Percentiles rank a stretch among this genome's conserved stretches.
Evolutionary conservation across 2,113 vertebrate species (phyloP).

Genomic region (Peromyscus polionotus): DNA sequence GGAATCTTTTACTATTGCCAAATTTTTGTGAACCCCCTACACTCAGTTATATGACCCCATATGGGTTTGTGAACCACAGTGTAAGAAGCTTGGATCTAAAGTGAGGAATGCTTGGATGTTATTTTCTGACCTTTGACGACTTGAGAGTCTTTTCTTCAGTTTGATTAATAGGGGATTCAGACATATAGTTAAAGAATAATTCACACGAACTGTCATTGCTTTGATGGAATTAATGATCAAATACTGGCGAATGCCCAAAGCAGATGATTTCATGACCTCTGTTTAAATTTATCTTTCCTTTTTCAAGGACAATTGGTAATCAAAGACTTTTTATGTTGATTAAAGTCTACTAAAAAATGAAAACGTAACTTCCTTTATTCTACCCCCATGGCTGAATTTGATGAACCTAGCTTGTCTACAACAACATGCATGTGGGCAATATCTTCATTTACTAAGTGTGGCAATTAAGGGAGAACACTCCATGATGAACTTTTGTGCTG

Average conservation of each 20-base stretch:
- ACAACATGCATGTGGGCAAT: neutral
- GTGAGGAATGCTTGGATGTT: neutral
- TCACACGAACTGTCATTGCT: neutral
- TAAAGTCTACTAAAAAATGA: slow-evolving; percentile 43
- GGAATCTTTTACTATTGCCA: neutral
- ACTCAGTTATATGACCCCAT: neutral
- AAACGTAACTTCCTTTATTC: slow-evolving; percentile 48
- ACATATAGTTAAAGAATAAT: slow-evolving; percentile 30
- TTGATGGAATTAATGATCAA: slow-evolving; percentile 58
- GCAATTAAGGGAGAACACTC: neutral
- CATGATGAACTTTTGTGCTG: neutral
- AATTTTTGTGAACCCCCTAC: neutral
- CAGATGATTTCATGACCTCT: slow-evolving; percentile 6
- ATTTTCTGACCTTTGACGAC: neutral
- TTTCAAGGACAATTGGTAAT: slow-evolving; percentile 1
- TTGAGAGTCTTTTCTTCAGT: slow-evolving; percentile 4
- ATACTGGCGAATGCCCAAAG: slow-evolving; percentile 41
- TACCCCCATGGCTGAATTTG: neutral
- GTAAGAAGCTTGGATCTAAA: neutral
- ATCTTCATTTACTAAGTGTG: slow-evolving; percentile 27
- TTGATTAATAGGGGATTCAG: slow-evolving; percentile 33
- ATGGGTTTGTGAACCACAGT: neutral
- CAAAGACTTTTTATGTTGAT: slow-evolving; percentile 65
- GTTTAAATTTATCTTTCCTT: slow-evolving; percentile 44
- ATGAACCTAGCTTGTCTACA: slow-evolving; percentile 12